phyloP scores from a whole-genome alignment of 2,888 invertebrate genomes.

The Rhopalosiphum nymphaeae region DNA sequence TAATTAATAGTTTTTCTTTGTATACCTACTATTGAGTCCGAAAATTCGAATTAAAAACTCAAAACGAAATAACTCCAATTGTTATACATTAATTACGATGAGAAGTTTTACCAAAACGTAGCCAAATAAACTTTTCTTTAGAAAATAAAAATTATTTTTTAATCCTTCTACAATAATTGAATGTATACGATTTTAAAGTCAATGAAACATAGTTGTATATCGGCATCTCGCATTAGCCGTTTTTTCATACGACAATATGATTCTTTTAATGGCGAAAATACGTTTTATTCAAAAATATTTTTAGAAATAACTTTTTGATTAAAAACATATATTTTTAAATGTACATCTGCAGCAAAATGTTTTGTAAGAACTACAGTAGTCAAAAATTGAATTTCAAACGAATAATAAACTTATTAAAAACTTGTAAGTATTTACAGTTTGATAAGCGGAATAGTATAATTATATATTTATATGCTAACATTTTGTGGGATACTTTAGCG shows the following conservation, averaged over 20 bases:
- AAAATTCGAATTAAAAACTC: background rate
- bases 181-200: background rate
- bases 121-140: background rate
- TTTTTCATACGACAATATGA: background rate
- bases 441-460: background rate
- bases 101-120: background rate
- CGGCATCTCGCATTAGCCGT: background rate
- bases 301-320: background rate
- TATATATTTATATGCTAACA: background rate
- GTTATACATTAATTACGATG: background rate
- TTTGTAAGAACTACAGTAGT: background rate
- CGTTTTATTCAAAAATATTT: background rate
- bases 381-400: background rate
- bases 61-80: background rate
- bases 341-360: too few relatives aligned
- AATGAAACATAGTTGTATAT: background rate
- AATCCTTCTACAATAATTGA: background rate
- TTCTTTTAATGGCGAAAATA: background rate
- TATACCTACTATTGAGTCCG: background rate
- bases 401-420: background rate
- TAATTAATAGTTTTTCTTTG: background rate
- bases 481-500: background rate
- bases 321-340: too few relatives aligned
- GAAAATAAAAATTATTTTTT: background rate
- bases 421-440: background rate